Evolutionary conservation across 64 coral and sea anemone species (phyloP), one percentile per base, ranked within the genome.

Genomic region (Orbicella faveolata): DNA sequence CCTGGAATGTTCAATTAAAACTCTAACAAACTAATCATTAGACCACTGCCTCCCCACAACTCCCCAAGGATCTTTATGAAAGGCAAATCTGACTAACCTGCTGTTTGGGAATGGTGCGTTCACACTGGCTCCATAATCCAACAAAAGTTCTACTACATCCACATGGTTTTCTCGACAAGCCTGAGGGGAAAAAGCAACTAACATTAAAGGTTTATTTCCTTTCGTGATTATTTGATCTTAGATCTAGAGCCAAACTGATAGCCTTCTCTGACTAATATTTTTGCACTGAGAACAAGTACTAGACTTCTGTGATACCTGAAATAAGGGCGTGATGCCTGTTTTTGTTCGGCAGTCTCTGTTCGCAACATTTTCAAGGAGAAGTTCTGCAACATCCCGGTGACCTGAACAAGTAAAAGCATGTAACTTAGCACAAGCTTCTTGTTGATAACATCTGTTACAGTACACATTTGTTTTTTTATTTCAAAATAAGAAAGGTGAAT

Each of bases 81-180:
- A 57, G 9, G 55, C 55, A 14, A 12, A 59, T 59, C 15, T 59
- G 55, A 59, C 55, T 15, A 10, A 98, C 97, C 97, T 99, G 97
- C 97, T 99, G 79, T 99, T 99, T 20, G 97, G 97, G 55, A 99
- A 99, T 14, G 97, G 88, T 23, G 94, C 97, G 86, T 93, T 99
- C 18, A 99, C 97, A 93, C 97, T 99, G 9, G 97, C 97, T 41
- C 94, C 94, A 77, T 93, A 95, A 63, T 96, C 94, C 25, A 99
- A 69, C 34, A 99, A 86, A 6, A 99, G 79, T 19, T 96, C 93
- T 23, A 99, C 97, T 72, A 99, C 93, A 68, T 95, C 85, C 6
- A 99, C 97, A 89, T 99, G 97, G 83, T 99, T 99, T 89, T 99
- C 97, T 73, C 94, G 87, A 63, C 94, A 99, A 36, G 97, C 97